Percentiles rank a stretch among this genome's conserved stretches.
Conservation (phyloP, 1,140 invertebrate species). For the Acromyrmex heyeri region DNA sequence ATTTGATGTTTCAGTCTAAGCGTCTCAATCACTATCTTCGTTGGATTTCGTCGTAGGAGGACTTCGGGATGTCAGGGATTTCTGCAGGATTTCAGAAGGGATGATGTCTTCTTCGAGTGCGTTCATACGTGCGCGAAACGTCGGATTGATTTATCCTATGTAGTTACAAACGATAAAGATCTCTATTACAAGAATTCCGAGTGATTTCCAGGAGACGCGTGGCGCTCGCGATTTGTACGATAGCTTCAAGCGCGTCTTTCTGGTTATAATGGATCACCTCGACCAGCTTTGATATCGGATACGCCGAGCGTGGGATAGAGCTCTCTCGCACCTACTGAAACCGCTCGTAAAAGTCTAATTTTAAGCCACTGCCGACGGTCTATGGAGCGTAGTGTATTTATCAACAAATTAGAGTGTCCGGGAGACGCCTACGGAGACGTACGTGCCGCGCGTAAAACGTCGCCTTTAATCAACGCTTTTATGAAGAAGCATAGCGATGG, state of each 20-base stretch:
- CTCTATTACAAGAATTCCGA: conserved; percentile 11
- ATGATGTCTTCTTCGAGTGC: not conserved
- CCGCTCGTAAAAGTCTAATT: conserved; percentile 80
- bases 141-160: conserved; percentile 33
- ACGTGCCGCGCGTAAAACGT: not conserved
- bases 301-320: conserved; percentile 63
- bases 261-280: conserved; percentile 63
- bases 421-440: not conserved
- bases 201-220: conserved; percentile 14
- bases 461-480: conserved; percentile 54
- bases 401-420: conserved; percentile 76
- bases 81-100: not conserved
- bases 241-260: conserved; percentile 31
- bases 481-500: conserved; percentile 20
- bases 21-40: not conserved
- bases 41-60: not conserved
- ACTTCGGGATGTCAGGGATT: not conserved
- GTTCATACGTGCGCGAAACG: not conserved
- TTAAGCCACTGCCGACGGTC: conserved; percentile 65
- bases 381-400: conserved; percentile 73
- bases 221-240: conserved; percentile 31
- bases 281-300: conserved; percentile 77
- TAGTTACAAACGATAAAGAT: conserved; percentile 41
- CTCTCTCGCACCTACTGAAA: conserved; percentile 70
- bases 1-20: not conserved